Evolutionary conservation across 2,888 invertebrate species (phyloP).

Genomic region (Agapetus fuscipes): DNA sequence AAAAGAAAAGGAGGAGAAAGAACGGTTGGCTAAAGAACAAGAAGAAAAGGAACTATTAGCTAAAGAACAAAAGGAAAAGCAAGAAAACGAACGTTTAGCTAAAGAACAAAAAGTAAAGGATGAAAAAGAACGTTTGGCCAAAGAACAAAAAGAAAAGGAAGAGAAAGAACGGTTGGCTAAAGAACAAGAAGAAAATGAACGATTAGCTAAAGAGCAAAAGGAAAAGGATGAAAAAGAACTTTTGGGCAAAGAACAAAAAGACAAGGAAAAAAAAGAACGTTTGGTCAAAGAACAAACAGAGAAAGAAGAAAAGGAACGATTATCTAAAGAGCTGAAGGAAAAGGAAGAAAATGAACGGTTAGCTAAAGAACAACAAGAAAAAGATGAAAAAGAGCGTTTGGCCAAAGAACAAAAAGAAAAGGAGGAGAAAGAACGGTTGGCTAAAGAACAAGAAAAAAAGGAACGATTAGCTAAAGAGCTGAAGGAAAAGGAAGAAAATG

Average conservation of each 20-base stretch:
- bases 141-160: conserved; percentile 14
- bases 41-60: too few relatives aligned
- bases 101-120: conserved; percentile 18
- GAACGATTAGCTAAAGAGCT: too few relatives aligned
- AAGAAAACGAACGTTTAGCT: conserved; percentile 15
- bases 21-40: conserved; percentile 3
- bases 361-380: conserved; percentile 8
- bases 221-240: conserved; percentile 11
- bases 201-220: conserved; percentile 9
- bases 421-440: not conserved
- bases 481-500: conserved; percentile 13
- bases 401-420: conserved; percentile 17
- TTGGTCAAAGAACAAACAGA: conserved; percentile 9
- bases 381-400: conserved; percentile 2
- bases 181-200: conserved; percentile 1
- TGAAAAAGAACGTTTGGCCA: conserved; percentile 17
- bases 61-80: too few relatives aligned
- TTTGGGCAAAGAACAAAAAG: conserved; percentile 3
- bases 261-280: conserved; percentile 10
- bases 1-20: conserved; percentile 5
- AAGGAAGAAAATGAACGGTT: conserved; percentile 2
- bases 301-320: conserved; percentile 3
- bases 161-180: conserved; percentile 6
- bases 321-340: conserved; percentile 2
- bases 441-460: conserved; percentile 5